phyloP scores from a whole-genome alignment of 2,888 invertebrate genomes.

The Melinopterus prodromus region DNA sequence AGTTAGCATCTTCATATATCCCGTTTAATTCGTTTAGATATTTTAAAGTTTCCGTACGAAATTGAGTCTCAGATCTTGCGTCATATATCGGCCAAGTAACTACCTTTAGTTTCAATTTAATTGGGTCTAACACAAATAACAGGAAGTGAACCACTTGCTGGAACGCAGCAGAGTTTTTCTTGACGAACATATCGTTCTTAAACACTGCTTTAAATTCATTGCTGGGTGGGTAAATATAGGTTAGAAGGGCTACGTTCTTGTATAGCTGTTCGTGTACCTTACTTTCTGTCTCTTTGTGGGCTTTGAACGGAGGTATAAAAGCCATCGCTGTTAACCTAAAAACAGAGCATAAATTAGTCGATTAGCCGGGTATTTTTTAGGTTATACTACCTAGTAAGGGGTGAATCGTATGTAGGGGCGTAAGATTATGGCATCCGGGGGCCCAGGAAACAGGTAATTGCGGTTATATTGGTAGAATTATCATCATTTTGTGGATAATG shows the following conservation, averaged over 20 bases:
- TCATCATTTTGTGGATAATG: background rate
- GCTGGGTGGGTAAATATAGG: slow-evolving; percentile 48
- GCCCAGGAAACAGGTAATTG: background rate
- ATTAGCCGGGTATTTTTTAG: background rate
- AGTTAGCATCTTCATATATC: slow-evolving; percentile 51
- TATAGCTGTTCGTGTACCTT: slow-evolving; percentile 52
- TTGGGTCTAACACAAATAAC: slow-evolving; percentile 51
- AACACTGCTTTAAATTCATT: slow-evolving; percentile 51
- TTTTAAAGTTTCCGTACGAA: slow-evolving; percentile 52
- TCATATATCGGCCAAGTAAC: slow-evolving; percentile 53
- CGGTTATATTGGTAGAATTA: background rate
- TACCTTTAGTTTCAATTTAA: slow-evolving; percentile 50
- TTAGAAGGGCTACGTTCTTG: slow-evolving; percentile 51
- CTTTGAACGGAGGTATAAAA: slow-evolving; percentile 33
- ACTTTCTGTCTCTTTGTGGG: slow-evolving; percentile 46
- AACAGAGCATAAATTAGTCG: background rate
- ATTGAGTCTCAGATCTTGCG: slow-evolving; percentile 51
- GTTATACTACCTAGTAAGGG: background rate
- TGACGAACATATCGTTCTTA: slow-evolving; percentile 56
- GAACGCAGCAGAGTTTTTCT: slow-evolving; percentile 56
- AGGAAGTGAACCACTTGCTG: slow-evolving; percentile 55
- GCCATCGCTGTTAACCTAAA: background rate
- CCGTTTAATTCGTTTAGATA: slow-evolving; percentile 52
- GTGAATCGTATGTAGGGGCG: background rate
- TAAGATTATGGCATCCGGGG: background rate